Evolutionary conservation across 2,113 vertebrate species (phyloP).

Genomic region (Trogon melanurus): DNA sequence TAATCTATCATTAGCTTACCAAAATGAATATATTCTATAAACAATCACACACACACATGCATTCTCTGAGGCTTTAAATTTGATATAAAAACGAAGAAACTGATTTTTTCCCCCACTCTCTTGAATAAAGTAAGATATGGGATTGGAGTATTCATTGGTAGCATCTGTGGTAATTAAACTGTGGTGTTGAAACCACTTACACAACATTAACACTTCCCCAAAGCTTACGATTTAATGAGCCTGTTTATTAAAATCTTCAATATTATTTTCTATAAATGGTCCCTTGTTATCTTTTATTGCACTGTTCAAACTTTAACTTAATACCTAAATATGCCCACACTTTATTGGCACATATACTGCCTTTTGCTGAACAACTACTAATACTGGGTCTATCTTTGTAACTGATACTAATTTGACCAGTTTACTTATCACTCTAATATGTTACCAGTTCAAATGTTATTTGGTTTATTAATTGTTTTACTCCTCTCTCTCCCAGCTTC

Average conservation of each 20-base stretch:
- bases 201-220: slow-evolving; percentile 3
- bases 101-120: accelerated
- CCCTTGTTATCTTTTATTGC: not conserved
- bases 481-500: accelerated
- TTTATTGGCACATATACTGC: not conserved
- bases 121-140: not conserved
- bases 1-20: not conserved
- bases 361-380: not conserved
- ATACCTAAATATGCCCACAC: not conserved
- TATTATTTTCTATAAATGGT: not conserved
- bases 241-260: not conserved
- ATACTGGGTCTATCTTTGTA: not conserved
- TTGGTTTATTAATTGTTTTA: not conserved
- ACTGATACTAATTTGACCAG: not conserved
- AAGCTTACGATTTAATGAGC: slow-evolving; percentile 9
- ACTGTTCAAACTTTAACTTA: not conserved
- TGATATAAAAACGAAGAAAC: not conserved
- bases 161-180: slow-evolving; percentile 33
- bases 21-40: not conserved
- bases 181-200: slow-evolving; percentile 9
- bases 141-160: not conserved
- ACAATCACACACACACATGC: not conserved
- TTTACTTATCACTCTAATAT: not conserved
- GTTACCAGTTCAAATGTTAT: not conserved
- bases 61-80: not conserved